Percentiles rank a stretch among this genome's conserved stretches.
Conservation (phyloP, 1,140 invertebrate species). For the Whitmania pigra region DNA sequence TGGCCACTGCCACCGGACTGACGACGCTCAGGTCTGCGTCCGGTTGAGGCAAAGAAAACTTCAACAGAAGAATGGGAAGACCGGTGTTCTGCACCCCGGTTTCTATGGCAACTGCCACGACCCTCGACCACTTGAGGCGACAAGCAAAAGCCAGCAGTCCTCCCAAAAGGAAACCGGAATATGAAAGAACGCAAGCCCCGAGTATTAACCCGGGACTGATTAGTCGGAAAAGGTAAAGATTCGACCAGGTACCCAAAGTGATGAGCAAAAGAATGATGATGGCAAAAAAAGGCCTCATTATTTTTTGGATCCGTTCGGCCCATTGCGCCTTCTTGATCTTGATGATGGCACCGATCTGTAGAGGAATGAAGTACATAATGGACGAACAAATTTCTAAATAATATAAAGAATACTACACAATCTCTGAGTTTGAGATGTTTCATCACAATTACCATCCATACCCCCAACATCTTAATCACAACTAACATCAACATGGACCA, state of each 20-base stretch:
- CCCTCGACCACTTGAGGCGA: constrained; percentile 33
- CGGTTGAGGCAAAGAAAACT: constrained; percentile 41
- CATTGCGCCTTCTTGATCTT: constrained; percentile 3
- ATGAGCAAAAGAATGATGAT: constrained; percentile 72
- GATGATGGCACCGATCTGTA: background rate
- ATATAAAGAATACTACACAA: no score
- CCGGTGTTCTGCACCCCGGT: constrained; percentile 47
- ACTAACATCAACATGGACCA: no score
- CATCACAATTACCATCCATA: no score
- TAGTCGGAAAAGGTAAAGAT: constrained; percentile 77
- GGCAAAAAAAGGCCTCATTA: constrained; percentile 57
- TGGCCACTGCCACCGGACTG: constrained; percentile 53
- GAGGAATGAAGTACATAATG: background rate
- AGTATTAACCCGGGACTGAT: constrained; percentile 53
- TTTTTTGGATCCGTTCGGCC: constrained; percentile 29
- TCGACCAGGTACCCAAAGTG: constrained; percentile 77
- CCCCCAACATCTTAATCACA: no score
- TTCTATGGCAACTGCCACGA: constrained; percentile 46
- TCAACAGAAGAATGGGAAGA: constrained; percentile 43
- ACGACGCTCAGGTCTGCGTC: constrained; percentile 42
- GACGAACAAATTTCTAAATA: no score
- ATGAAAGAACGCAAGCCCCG: constrained; percentile 70
- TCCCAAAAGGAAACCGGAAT: constrained; percentile 69
- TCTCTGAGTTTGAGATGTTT: no score
- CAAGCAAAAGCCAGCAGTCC: constrained; percentile 35